phyloP scores from a whole-genome alignment of 2,888 invertebrate genomes.

The Ectropis crepuscularia region DNA sequence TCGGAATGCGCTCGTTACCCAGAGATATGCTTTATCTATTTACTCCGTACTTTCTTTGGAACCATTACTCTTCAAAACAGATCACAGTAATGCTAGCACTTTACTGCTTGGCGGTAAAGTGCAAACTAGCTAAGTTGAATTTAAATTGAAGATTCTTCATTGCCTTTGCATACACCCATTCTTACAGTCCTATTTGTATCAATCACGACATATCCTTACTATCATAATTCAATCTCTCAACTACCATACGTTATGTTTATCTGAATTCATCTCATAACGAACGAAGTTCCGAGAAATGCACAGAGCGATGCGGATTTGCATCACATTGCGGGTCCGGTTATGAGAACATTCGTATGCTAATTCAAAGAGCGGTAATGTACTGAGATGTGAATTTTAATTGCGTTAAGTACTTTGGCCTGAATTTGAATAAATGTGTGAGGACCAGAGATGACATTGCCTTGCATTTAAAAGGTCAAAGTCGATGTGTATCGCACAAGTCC shows the following conservation, averaged over 20 bases:
- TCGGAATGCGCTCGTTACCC: no score
- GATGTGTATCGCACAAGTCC: no score
- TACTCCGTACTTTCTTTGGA: no score
- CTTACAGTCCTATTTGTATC: not conserved
- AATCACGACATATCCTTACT: conserved; percentile 3
- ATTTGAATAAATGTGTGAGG: conserved; percentile 13
- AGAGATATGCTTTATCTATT: no score
- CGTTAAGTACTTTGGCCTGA: conserved; percentile 12
- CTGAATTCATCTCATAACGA: conserved; percentile 17
- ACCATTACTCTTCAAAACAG: no score
- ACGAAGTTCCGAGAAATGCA: conserved; percentile 32
- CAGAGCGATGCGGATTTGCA: conserved; percentile 36
- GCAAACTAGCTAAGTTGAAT: no score
- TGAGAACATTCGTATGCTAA: conserved; percentile 34
- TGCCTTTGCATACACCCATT: not conserved
- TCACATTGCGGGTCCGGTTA: conserved; percentile 37
- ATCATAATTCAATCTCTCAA: conserved; percentile 17
- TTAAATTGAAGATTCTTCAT: not conserved
- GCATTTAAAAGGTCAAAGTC: not conserved
- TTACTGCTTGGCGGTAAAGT: no score
- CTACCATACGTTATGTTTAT: conserved; percentile 13
- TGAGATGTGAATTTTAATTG: conserved; percentile 26
- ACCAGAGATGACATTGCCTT: not conserved
- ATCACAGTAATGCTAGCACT: no score
- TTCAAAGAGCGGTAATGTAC: conserved; percentile 22